Conservation (phyloP, 2,797 vertebrate genomes). For the Antennarius maculatus region DNA sequence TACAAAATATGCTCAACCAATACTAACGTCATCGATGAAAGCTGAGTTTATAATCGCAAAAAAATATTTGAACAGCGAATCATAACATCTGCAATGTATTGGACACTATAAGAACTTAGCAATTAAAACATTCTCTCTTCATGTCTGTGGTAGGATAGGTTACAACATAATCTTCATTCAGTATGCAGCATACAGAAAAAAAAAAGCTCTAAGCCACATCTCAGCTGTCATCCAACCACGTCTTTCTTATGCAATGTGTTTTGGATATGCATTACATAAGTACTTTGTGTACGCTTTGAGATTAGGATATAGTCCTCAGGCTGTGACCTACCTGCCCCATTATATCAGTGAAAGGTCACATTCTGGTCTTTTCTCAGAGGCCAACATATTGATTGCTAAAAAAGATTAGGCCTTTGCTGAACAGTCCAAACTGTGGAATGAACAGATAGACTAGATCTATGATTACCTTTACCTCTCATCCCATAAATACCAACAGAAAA, state of each 20-base stretch:
- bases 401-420: too few relatives aligned
- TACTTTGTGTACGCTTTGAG: neutral
- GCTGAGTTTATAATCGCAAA: slow-evolving; percentile 72
- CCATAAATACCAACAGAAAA: too few relatives aligned
- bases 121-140: slow-evolving; percentile 44
- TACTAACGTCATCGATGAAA: slow-evolving; percentile 69
- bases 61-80: slow-evolving; percentile 78
- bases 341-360: too few relatives aligned
- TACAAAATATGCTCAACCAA: slow-evolving; percentile 79
- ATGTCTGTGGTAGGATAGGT: slow-evolving; percentile 36
- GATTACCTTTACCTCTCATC: too few relatives aligned
- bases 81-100: slow-evolving; percentile 71
- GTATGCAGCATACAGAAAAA: neutral
- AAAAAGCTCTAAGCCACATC: neutral
- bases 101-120: slow-evolving; percentile 55
- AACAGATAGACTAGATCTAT: too few relatives aligned
- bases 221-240: neutral
- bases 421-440: too few relatives aligned
- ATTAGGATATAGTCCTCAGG: too few relatives aligned
- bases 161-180: slow-evolving; percentile 35
- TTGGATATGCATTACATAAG: too few relatives aligned
- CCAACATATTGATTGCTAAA: too few relatives aligned
- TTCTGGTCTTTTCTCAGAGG: too few relatives aligned
- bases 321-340: too few relatives aligned
- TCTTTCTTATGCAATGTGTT: too few relatives aligned